Evolutionary conservation across 1,140 invertebrate genomes (phyloP), one percentile per base, ranked within the genome.

Genomic region (Listronotus bonariensis): DNA sequence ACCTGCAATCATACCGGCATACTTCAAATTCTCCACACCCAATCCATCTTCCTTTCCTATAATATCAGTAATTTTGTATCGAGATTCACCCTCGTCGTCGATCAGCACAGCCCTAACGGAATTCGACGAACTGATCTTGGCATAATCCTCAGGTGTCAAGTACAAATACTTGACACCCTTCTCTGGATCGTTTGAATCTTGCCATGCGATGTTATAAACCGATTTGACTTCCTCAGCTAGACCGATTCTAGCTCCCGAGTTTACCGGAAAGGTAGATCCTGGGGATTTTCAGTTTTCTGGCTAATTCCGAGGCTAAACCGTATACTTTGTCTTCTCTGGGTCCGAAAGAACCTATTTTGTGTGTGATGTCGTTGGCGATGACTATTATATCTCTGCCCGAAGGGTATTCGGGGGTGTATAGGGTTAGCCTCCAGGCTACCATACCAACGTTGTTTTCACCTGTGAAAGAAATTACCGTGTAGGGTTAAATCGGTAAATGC

Each of bases 141-240:
- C 90, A 77, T 92, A 98, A 77, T 97, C 93, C 76, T 98, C 95
- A 0, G 95, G 92, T 0, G 90, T 91, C 7, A 99, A 81, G 77
- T 98, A 99, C 0, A 99, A 83, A 77, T 99, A 99, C 73, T 93
- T 92, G 81, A 97, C 99, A 32, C 97, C 97, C 80, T 96, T 94
- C 76, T 98, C 95, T 0, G 93, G 95, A 65, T 96, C 88, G 38
- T 88, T 84, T 0, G 88, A 81, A 78, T 98, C 95, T 68, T 95
- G 86, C 96, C 96, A 99, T 0, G 94, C 93, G 31, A 99, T 89
- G 70, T 87, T 87, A 76, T 98, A 98, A 59, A 95, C 80, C n/a
- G 87, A 83, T 79, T 99, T 99, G 0, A 99, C 86, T 76, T 99
- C 97, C 80, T 99, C 95, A 0, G 97, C 96, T 0, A 99, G 83